Conservation (phyloP, 1,140 invertebrate genomes). For the Ptiloglossa arizonensis region DNA sequence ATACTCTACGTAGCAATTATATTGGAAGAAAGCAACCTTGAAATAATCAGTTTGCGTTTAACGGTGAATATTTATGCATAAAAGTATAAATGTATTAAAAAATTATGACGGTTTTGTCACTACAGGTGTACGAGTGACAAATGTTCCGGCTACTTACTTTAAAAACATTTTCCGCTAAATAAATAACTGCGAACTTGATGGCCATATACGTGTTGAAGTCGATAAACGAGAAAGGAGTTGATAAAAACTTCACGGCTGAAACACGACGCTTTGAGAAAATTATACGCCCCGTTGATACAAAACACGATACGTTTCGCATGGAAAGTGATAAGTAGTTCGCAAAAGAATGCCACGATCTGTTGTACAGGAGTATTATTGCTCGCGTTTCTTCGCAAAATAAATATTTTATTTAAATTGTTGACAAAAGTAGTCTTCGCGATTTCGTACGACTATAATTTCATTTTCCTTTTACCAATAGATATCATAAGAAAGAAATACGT, state of each 20-base stretch:
- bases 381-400: not conserved
- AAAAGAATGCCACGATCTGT: not conserved
- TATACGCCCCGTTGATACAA: not conserved
- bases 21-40: too few relatives aligned
- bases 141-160: not conserved
- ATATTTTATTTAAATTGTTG: not conserved
- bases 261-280: not conserved
- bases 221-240: not conserved
- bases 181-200: not conserved
- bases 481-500: too few relatives aligned
- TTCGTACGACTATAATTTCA: too few relatives aligned
- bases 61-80: not conserved
- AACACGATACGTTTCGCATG: conserved; percentile 15
- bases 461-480: too few relatives aligned
- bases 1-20: too few relatives aligned
- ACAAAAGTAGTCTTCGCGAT: too few relatives aligned
- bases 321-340: conserved; percentile 1
- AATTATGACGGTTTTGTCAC: not conserved
- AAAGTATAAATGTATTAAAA: not conserved
- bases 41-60: too few relatives aligned
- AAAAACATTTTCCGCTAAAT: not conserved
- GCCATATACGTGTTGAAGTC: not conserved
- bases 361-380: not conserved
- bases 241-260: not conserved
- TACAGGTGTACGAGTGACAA: not conserved